Base-by-base conservation (phyloP, 2,888 invertebrate genomes). In the Nemotelus pantherinus region DNA sequence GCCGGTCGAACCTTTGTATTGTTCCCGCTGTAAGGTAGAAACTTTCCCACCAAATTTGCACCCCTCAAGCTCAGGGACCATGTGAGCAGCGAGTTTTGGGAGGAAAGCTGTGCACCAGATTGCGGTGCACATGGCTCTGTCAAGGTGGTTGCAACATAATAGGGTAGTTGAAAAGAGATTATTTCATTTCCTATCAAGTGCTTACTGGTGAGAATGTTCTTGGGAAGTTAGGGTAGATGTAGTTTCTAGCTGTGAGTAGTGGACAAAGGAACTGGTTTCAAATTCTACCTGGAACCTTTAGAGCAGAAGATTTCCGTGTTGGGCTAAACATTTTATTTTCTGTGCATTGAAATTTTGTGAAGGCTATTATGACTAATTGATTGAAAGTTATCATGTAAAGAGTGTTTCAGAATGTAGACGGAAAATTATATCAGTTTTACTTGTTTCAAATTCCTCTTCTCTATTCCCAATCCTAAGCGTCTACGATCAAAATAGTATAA, bases 51-150 rank as follows among this genome's bases (percentile, higher is more conserved):
- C 39, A 25, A 63, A 3, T 39, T 63, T 41, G 41, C 63, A 63
- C 63, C 63, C 63, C 63, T 63, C 3, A 63, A 63, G 63, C 43
- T 39, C 43, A 63, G 10, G 53, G 5, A 41, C 25, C 25, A 25
- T 25, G 5, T 63, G 63, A 39, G 63, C 63, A 63, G 63, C 25
- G 58, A n/a, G 25, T 58, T 58, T 7, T 58, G 63, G 63, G 63
- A 41, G 63, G 63, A 63, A 63, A 63, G 63, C 63, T 63, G 63
- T 63, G 63, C 63, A 57, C 57, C 10, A 57, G 25, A 25, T 25
- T 25, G 25, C 1, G 3, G 57, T 10, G 10, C 57, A 63, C 41
- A 63, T 63, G 63, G 63, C 63, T 1, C 25, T 43, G 63, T 63
- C 63, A 63, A 63, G 63, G 63, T 63, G 63, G 63, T 63, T 5